Evolutionary conservation across 2,797 vertebrate species (phyloP).

Genomic region (Peromyscus nudipes): DNA sequence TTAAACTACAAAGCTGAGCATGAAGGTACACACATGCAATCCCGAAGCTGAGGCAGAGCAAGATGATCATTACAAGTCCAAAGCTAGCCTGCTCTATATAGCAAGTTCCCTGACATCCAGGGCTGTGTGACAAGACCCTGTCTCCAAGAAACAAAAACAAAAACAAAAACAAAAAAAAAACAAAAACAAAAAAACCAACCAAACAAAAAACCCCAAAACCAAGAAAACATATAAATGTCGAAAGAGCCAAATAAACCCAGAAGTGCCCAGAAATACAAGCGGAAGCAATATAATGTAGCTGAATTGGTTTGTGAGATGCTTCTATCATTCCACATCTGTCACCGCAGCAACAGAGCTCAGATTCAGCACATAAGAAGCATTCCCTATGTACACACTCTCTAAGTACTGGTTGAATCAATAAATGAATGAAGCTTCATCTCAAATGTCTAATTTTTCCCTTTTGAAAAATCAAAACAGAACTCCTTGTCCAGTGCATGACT

Average conservation of each 20-base stretch:
- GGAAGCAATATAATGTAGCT: not conserved
- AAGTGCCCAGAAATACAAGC: not conserved
- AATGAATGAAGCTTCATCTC: slow-evolving; percentile 12
- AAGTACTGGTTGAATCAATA: slow-evolving; percentile 51
- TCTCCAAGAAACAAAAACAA: not conserved
- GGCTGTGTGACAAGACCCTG: not conserved
- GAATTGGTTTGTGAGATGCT: not conserved
- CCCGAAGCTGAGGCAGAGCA: not conserved
- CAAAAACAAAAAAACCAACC: no score
- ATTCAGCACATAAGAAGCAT: not conserved
- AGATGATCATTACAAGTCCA: not conserved
- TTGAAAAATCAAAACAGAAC: slow-evolving; percentile 57
- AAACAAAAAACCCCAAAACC: not conserved
- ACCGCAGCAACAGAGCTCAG: not conserved
- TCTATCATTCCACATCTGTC: slow-evolving; percentile 5
- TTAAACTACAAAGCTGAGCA: slow-evolving; percentile 6
- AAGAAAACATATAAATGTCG: not conserved
- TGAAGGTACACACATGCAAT: not conserved
- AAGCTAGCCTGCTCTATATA: not conserved
- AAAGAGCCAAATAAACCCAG: not conserved
- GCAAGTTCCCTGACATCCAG: not conserved
- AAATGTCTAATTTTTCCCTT: slow-evolving; percentile 41
- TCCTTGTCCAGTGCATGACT: slow-evolving; percentile 50
- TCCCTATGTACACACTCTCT: not conserved
- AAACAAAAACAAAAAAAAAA: no score